Conservation (phyloP, 2,797 vertebrate species). For the Botia almorhae region DNA sequence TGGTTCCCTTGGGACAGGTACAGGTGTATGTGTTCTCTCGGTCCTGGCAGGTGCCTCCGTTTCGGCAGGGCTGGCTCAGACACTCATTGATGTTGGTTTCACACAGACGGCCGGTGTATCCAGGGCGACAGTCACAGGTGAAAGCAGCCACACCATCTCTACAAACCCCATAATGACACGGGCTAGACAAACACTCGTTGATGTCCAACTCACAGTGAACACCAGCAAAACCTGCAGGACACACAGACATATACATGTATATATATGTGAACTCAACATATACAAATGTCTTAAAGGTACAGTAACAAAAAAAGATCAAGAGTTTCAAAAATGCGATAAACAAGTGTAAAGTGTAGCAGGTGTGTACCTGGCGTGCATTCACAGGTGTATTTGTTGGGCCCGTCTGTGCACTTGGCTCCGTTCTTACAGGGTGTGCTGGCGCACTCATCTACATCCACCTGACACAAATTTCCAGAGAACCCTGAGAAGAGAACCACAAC, state of each 20-base stretch:
- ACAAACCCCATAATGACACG: conserved; percentile 93
- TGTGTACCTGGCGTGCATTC: conserved; percentile 89
- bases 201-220: conserved; percentile 88
- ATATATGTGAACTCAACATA: neutral
- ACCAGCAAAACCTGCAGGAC: conserved; percentile 84
- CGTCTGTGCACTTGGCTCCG: conserved; percentile 91
- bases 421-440: conserved; percentile 96
- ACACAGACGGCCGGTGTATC: conserved; percentile 90
- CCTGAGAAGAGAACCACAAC: conserved; percentile 74
- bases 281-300: neutral
- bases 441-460: conserved; percentile 92
- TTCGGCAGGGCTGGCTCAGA: conserved; percentile 92
- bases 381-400: conserved; percentile 93
- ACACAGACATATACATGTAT: neutral
- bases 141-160: conserved; percentile 89
- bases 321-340: no score
- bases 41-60: conserved; percentile 93
- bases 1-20: conserved; percentile 90
- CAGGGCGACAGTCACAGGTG: conserved; percentile 87
- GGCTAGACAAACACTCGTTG: conserved; percentile 87
- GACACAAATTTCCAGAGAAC: conserved; percentile 90
- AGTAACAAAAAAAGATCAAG: neutral
- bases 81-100: conserved; percentile 97
- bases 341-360: neutral
- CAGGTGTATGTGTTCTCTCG: conserved; percentile 87